Conservation (phyloP, 2,113 vertebrate genomes). For the Alexandromys fortis region DNA sequence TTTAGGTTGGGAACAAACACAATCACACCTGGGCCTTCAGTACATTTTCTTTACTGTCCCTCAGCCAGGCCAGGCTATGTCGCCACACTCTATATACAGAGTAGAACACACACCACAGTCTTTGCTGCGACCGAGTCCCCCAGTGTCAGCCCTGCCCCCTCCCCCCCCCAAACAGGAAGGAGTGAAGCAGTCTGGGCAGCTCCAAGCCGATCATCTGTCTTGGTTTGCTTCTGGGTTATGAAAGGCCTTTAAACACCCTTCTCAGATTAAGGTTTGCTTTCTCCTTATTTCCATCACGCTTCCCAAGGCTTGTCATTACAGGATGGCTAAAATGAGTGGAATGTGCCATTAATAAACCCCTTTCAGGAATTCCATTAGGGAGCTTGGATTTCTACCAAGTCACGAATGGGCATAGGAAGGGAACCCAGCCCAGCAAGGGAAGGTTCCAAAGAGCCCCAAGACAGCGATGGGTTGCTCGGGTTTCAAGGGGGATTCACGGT, state of each 20-base stretch:
- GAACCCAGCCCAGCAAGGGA: not conserved
- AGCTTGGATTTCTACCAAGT: constrained; percentile 18
- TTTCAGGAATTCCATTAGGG: constrained; percentile 59
- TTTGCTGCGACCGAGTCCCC: constrained; percentile 34
- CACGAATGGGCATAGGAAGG: not conserved
- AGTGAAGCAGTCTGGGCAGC: not conserved
- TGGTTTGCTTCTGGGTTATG: constrained; percentile 56
- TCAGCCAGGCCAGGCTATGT: not conserved
- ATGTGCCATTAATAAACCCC: constrained; percentile 13
- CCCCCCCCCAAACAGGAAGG: constrained; percentile 30
- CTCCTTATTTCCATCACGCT: constrained; percentile 36
- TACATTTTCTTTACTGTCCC: constrained; percentile 19
- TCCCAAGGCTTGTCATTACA: constrained; percentile 31
- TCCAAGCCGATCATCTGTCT: constrained; percentile 17
- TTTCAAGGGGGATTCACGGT: not conserved
- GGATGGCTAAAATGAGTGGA: constrained; percentile 16
- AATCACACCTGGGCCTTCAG: not conserved
- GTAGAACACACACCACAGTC: not conserved
- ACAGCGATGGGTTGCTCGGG: not conserved
- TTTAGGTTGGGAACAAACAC: constrained; percentile 64
- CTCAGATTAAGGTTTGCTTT: constrained; percentile 62
- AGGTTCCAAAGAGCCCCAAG: not conserved
- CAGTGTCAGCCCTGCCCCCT: constrained; percentile 28
- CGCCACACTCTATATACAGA: not conserved
- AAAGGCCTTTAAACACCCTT: constrained; percentile 42